Percentiles rank a stretch among this genome's conserved stretches.
phyloP scores from a whole-genome alignment of 2,797 vertebrate genomes.

The Pampus argenteus region DNA sequence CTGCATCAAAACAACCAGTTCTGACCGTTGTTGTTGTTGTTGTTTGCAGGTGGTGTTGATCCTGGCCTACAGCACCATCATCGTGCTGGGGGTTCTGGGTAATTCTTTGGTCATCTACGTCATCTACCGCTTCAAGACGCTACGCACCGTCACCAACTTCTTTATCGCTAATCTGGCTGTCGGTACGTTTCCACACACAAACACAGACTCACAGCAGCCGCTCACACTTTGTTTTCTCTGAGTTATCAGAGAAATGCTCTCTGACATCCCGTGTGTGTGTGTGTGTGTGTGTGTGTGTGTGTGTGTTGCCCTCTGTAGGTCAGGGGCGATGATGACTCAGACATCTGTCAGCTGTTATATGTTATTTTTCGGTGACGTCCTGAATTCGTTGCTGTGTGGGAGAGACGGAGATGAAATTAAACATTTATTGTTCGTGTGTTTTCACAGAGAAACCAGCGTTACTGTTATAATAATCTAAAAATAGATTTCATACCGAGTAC shows the following conservation, averaged over 20 bases:
- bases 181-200: slow-evolving; percentile 58
- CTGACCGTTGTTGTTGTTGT: slow-evolving; percentile 10
- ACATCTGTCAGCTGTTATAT: slow-evolving; percentile 39
- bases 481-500: too few relatives aligned
- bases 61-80: slow-evolving; percentile 94
- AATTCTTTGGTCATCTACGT: slow-evolving; percentile 96
- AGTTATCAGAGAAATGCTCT: slow-evolving; percentile 2
- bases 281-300: not conserved
- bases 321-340: slow-evolving; percentile 24
- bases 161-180: slow-evolving; percentile 96
- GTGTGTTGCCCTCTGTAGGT: not conserved
- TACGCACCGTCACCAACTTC: slow-evolving; percentile 96
- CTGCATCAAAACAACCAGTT: not conserved
- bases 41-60: slow-evolving; percentile 89
- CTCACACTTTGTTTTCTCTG: not conserved
- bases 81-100: slow-evolving; percentile 92
- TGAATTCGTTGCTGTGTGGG: not conserved
- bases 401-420: slow-evolving; percentile 2
- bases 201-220: not conserved
- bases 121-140: slow-evolving; percentile 93
- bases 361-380: slow-evolving; percentile 11
- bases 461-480: not conserved
- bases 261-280: slow-evolving; percentile 5
- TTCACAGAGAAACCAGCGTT: not conserved
- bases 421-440: not conserved